phyloP scores from a whole-genome alignment of 2,113 vertebrate species.

The Tachysurus fulvidraco region DNA sequence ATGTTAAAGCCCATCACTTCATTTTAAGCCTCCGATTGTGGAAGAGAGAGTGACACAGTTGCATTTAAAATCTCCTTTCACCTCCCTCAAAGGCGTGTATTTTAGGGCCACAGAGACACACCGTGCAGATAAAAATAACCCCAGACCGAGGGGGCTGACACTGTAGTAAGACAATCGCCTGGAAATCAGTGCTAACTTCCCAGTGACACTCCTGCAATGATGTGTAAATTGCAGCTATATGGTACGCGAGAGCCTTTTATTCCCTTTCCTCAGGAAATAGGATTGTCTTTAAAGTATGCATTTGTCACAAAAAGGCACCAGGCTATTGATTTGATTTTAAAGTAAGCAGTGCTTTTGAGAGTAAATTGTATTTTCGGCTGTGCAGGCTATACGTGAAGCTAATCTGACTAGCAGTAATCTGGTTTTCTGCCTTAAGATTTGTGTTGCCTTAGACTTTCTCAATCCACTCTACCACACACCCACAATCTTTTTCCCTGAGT shows the following conservation, averaged over 20 bases:
- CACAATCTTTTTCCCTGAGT: conserved; percentile 43
- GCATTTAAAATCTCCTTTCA: conserved; percentile 41
- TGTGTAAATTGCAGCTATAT: conserved; percentile 37
- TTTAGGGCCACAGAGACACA: conserved; percentile 37
- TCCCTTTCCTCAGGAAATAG: conserved; percentile 31
- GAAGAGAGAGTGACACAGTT: conserved; percentile 38
- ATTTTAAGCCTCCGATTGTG: conserved; percentile 9
- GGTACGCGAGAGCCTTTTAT: not conserved
- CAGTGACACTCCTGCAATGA: conserved; percentile 15
- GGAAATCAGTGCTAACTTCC: conserved; percentile 35
- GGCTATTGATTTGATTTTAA: conserved; percentile 45
- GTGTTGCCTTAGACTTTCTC: conserved; percentile 53
- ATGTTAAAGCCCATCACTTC: conserved; percentile 32
- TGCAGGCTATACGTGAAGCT: conserved; percentile 16
- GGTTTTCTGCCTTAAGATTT: conserved; percentile 53
- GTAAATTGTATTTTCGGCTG: conserved; percentile 36
- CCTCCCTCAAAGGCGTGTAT: conserved; percentile 29
- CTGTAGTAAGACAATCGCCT: conserved; percentile 2
- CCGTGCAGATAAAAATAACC: conserved; percentile 38
- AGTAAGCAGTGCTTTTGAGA: conserved; percentile 25
- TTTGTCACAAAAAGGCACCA: conserved; percentile 25
- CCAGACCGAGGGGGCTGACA: conserved; percentile 13
- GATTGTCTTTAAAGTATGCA: conserved; percentile 44
- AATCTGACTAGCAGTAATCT: conserved; percentile 54
- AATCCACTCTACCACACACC: conserved; percentile 38